Evolutionary conservation across 2,797 vertebrate genomes (phyloP).

Genomic region (Acanthiza pusilla): DNA sequence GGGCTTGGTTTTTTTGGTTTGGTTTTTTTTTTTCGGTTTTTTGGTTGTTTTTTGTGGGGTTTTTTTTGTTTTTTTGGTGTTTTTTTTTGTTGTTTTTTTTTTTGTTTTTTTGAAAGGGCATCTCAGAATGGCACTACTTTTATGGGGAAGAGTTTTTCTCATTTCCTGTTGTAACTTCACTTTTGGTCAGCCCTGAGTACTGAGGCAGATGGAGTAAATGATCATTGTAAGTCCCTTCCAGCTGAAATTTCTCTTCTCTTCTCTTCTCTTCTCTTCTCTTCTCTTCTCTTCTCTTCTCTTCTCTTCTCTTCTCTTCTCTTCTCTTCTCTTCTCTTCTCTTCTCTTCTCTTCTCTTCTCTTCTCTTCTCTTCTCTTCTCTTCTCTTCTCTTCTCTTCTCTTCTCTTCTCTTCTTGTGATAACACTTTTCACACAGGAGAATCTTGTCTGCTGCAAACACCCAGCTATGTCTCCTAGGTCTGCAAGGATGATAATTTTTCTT

Average conservation of each 20-base stretch:
- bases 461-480: background rate
- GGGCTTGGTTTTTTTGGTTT: no score
- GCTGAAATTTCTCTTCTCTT: background rate
- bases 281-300: background rate
- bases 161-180: background rate
- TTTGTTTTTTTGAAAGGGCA: background rate
- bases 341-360: background rate
- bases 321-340: background rate
- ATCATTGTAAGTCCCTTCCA: background rate
- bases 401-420: background rate
- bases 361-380: background rate
- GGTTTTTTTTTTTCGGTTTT: no score
- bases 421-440: background rate
- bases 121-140: background rate
- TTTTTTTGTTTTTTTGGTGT: no score
- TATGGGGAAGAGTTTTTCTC: background rate
- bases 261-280: no score
- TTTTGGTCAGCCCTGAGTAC: background rate
- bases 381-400: background rate
- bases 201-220: background rate
- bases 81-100: no score
- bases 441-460: background rate
- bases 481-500: background rate
- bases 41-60: no score
- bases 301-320: background rate